phyloP scores from a whole-genome alignment of 2,797 vertebrate genomes.

The Pangasius krempfi region DNA sequence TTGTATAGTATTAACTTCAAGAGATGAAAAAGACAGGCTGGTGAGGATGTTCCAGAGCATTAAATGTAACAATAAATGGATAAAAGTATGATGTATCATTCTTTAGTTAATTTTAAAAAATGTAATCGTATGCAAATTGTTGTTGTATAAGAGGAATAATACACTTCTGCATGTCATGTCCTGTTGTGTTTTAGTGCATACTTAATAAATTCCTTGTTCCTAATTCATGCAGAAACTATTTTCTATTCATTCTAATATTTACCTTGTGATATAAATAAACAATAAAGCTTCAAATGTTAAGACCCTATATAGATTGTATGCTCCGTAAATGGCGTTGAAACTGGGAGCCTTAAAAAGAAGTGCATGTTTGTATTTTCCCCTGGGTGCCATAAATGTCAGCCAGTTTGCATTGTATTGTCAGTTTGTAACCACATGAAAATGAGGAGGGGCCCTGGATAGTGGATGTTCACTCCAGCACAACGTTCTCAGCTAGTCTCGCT shows the following conservation, averaged over 20 bases:
- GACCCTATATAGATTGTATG: background rate
- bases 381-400: conserved; percentile 18
- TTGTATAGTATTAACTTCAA: background rate
- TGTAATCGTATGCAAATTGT: background rate
- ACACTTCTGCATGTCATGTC: background rate
- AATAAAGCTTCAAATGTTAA: background rate
- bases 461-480: conserved; percentile 40
- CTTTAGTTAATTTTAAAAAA: background rate
- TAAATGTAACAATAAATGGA: background rate
- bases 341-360: background rate
- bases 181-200: background rate
- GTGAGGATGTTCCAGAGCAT: background rate
- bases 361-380: conserved; percentile 27
- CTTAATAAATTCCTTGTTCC: background rate
- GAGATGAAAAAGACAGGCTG: background rate
- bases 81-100: background rate
- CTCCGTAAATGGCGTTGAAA: conserved; percentile 4
- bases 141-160: background rate
- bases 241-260: too few relatives aligned
- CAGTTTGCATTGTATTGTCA: conserved; percentile 50
- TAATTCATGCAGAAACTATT: background rate
- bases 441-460: conserved; percentile 32
- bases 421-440: conserved; percentile 46
- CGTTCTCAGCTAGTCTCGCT: conserved; percentile 29
- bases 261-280: background rate